phyloP scores from a whole-genome alignment of 2,888 invertebrate species.

The Azorinus chamasolen region DNA sequence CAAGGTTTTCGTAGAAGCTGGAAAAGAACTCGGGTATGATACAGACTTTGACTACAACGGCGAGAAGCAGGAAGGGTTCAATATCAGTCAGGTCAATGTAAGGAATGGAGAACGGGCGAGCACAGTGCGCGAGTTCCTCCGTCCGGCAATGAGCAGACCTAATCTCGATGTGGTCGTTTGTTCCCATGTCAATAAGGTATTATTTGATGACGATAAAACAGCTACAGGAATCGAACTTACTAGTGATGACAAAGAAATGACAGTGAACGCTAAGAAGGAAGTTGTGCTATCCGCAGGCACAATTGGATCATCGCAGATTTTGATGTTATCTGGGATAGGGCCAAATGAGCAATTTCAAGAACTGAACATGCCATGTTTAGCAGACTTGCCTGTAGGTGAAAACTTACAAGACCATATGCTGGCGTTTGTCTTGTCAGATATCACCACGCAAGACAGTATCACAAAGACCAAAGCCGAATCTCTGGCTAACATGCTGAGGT shows the following conservation, averaged over 20 bases:
- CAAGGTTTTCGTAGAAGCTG: conserved; percentile 36
- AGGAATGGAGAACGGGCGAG: conserved; percentile 79
- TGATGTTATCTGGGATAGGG: conserved; percentile 85
- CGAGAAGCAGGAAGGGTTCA: conserved; percentile 47
- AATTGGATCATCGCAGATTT: conserved; percentile 84
- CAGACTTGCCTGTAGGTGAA: conserved; percentile 83
- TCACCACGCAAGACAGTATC: conserved; percentile 32
- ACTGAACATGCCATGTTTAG: conserved; percentile 78
- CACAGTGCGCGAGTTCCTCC: conserved; percentile 80
- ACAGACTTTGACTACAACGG: conserved; percentile 50
- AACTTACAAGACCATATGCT: conserved; percentile 81
- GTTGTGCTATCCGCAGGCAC: conserved; percentile 85
- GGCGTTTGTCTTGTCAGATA: conserved; percentile 3
- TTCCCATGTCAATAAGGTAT: conserved; percentile 73
- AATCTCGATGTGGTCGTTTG: conserved; percentile 75
- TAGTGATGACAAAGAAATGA: conserved; percentile 56
- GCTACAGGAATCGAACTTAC: conserved; percentile 75
- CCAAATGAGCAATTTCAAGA: conserved; percentile 82
- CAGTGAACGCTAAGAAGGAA: conserved; percentile 72
- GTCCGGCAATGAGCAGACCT: conserved; percentile 72
- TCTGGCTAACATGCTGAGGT: conserved; percentile 4
- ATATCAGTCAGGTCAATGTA: conserved; percentile 28
- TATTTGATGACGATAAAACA: conserved; percentile 58
- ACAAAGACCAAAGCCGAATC: conserved; percentile 20
- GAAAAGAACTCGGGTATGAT: conserved; percentile 50